A percentile compares a stretch with the other conserved stretches of the same genome.
These are phyloP conservation scores for Tylochromis polylepis DNA, from an alignment of 2,113 vertebrate species.

Conservation along the genomic window DNA sequence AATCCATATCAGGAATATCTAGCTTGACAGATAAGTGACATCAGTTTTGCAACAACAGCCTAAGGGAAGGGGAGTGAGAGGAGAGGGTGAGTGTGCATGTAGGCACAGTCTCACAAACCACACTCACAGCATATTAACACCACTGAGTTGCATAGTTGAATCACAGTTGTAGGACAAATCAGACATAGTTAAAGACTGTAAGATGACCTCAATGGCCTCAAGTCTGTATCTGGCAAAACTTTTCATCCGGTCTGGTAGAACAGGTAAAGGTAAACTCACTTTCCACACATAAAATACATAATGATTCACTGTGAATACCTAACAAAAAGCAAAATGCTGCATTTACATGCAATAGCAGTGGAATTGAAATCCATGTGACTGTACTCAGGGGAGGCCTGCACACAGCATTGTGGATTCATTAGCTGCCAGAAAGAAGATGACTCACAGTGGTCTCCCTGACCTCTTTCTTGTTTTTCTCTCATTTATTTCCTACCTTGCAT, in stretches of 20 bases:
- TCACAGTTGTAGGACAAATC: background rate
- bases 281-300: background rate
- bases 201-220: background rate
- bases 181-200: background rate
- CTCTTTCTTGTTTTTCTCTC: conserved; percentile 67
- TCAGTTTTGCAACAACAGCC: conserved; percentile 44
- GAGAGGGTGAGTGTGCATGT: background rate
- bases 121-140: background rate
- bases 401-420: conserved; percentile 68
- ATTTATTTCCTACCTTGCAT: conserved; percentile 56
- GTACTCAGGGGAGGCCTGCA: conserved; percentile 33
- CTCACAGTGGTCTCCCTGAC: conserved; percentile 64
- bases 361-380: conserved; percentile 28
- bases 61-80: conserved; percentile 16
- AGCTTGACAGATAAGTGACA: conserved; percentile 48
- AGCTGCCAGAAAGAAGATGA: conserved; percentile 62
- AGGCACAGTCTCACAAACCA: background rate
- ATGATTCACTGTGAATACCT: background rate
- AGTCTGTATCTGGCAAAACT: background rate
- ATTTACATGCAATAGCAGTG: conserved; percentile 30
- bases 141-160: background rate
- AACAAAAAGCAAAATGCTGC: conserved; percentile 15
- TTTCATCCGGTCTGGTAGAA: background rate
- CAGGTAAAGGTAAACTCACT: background rate
- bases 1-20: conserved; percentile 32